Percentiles rank a stretch among this genome's conserved stretches.
Conservation (phyloP, 2,797 vertebrate genomes). For the Hemitrygon akajei region DNA sequence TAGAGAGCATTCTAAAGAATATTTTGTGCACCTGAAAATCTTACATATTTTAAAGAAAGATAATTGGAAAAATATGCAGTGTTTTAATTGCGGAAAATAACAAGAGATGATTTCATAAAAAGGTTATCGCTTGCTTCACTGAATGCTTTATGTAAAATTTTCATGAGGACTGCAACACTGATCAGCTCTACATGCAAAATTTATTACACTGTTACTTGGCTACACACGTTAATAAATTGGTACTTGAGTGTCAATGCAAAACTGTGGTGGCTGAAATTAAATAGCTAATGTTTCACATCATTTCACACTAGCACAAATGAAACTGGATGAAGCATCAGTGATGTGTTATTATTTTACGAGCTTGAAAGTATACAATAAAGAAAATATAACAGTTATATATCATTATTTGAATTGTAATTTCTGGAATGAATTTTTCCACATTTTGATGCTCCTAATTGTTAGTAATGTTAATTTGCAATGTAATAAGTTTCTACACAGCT, state of each 20-base stretch:
- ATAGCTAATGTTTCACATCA: conserved; percentile 7
- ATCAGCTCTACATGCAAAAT: conserved; percentile 20
- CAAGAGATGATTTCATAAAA: not conserved
- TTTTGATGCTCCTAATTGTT: not conserved
- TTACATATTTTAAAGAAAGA: not conserved
- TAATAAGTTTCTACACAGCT: not conserved
- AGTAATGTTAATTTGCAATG: not conserved
- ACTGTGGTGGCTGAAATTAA: not conserved
- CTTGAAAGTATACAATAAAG: not conserved
- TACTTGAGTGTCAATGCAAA: conserved; percentile 12
- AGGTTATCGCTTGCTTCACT: not conserved
- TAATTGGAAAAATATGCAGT: not conserved
- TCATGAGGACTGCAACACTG: conserved; percentile 18
- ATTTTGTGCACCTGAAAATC: not conserved
- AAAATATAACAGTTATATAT: not conserved
- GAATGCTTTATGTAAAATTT: not conserved
- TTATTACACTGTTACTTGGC: conserved; percentile 23
- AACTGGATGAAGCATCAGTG: not conserved
- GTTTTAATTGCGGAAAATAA: not conserved
- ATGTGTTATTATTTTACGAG: conserved; percentile 5
- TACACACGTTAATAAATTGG: conserved; percentile 28
- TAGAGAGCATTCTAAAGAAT: not conserved
- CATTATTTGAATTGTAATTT: not conserved
- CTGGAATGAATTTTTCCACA: not conserved
- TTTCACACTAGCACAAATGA: not conserved